These are phyloP conservation scores for Nasonia oneida DNA, from an alignment of 2,888 invertebrate genomes.

Conservation along the genomic window DNA sequence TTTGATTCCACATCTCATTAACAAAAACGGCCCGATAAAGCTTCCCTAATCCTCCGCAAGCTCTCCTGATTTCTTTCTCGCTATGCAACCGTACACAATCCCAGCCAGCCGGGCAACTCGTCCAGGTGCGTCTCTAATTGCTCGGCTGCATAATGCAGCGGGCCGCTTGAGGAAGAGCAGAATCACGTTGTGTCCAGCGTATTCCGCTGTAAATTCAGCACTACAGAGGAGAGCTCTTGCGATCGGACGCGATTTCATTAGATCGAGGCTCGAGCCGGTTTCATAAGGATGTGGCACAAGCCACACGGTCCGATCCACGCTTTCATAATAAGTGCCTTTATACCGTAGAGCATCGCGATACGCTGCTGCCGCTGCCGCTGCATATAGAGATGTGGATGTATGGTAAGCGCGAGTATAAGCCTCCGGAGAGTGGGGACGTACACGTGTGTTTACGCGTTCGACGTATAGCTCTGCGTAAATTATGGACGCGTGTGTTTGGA, in stretches of 20 bases:
- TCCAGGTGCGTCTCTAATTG: not conserved
- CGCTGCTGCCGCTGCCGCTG: not conserved
- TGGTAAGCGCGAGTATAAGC: not conserved
- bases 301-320: conserved; percentile 13
- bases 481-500: not conserved
- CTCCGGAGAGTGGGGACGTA: not conserved
- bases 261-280: conserved; percentile 3
- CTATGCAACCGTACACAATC: not conserved
- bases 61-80: not conserved
- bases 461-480: not conserved
- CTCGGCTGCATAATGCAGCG: not conserved
- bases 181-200: not conserved
- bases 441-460: not conserved
- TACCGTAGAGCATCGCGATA: not conserved
- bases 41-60: not conserved
- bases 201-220: not conserved
- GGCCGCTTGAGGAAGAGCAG: not conserved
- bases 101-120: not conserved
- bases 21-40: not conserved
- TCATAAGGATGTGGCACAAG: conserved; percentile 54
- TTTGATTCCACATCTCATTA: too few species aligned
- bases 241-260: conserved; percentile 41
- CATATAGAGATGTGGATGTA: not conserved
- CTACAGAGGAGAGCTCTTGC: not conserved
- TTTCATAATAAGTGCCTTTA: conserved; percentile 37